Base-by-base conservation (phyloP, 1,140 invertebrate genomes). In the Cyclina sinensis region DNA sequence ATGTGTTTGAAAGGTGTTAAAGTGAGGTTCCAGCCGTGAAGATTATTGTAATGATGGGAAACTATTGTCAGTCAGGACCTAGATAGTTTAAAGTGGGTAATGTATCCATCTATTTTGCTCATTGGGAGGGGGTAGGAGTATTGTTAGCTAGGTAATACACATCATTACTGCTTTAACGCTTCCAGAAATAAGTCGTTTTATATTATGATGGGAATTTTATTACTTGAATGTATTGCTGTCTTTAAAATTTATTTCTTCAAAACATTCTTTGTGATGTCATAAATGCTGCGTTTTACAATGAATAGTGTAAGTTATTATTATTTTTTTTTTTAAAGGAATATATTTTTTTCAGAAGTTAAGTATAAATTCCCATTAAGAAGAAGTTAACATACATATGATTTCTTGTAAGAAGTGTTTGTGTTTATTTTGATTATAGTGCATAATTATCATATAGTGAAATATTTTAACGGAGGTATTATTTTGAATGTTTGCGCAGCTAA, bases 51-150 rank as follows among this genome's bases (percentile, higher is more conserved):
- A 46, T 39, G 35, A 54, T 65, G 59, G 11, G 79, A 65, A 24
- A 27, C 54, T 24, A 65, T 65, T 62, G 57, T 81, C 39, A 81
- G 39, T n/a, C 54, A 37, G 27, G 51, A 14, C 35, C n/a, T 3
- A 24, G 32, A n/a, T 39, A 14, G 32, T 46, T 78, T 86, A 43
- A 62, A 62, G 32, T 43, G 46, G 84, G 84, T 86, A 74, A 86
- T 86, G 78, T 48, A 86, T 86, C 84, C 51, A 46, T 62, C 43
- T 62, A 86, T 86, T 86, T 54, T 62, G 51, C 11, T 30, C 62
- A 0, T 14, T 70, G 57, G 81, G 27, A 39, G 37, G 12, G 57
- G 12, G 57, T 30, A 32, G 27, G 27, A 43, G 24, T 37, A 43
- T 81, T 43, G 54, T 43, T 35, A 37, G 27, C 2, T 62, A 68